Evolutionary conservation across 92 coral and sea anemone species (phyloP).

Genomic region (Metridium senile): DNA sequence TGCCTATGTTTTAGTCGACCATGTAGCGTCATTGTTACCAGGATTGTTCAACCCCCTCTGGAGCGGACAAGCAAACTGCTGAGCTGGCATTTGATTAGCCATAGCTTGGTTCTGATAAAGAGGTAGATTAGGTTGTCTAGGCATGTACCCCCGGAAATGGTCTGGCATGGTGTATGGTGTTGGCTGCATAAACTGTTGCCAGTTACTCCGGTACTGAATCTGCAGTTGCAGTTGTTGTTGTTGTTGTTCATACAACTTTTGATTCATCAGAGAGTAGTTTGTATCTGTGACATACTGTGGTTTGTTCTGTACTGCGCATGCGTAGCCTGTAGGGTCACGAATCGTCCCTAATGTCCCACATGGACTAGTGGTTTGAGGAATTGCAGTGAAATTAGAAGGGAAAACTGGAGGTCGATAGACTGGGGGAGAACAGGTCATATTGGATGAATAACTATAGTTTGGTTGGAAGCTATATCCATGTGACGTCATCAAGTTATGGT

Average conservation of each 20-base stretch:
- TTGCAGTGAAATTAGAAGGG: neutral
- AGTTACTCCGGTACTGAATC: neutral
- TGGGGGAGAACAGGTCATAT: neutral
- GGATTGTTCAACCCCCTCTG: neutral
- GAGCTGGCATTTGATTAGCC: neutral
- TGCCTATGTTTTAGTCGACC: neutral
- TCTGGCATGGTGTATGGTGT: neutral
- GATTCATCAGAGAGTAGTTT: neutral
- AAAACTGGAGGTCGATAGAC: neutral
- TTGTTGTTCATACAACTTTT: neutral
- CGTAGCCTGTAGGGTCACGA: slow-evolving; percentile 6
- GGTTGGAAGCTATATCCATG: neutral
- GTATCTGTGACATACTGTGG: neutral
- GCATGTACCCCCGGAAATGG: neutral
- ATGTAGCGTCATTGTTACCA: neutral
- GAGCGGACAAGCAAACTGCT: neutral
- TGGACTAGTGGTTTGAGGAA: neutral
- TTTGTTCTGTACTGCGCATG: slow-evolving; percentile 18
- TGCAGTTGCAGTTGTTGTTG: neutral
- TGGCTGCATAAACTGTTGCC: neutral
- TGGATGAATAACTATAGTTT: neutral
- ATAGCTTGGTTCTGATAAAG: neutral
- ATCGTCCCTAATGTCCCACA: neutral
- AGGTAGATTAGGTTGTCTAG: neutral
- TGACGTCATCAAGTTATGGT: slow-evolving; percentile 1